phyloP scores from a whole-genome alignment of 2,888 invertebrate genomes.

The Andrena praecox region DNA sequence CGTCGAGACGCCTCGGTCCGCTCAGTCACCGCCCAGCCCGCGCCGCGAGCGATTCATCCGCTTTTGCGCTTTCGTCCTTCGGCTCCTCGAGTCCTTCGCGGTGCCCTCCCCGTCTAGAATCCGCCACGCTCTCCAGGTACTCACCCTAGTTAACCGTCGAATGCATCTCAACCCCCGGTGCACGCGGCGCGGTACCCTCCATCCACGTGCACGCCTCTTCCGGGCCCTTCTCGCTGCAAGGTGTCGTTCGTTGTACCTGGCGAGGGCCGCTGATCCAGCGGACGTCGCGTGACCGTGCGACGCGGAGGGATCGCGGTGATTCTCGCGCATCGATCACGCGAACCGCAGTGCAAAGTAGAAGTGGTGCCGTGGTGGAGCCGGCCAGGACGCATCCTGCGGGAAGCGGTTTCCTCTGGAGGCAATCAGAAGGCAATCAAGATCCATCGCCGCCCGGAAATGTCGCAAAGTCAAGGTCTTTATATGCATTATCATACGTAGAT shows the following conservation, averaged over 20 bases:
- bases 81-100: constrained; percentile 3
- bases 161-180: constrained; percentile 2
- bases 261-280: constrained; percentile 19
- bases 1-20: constrained; percentile 78
- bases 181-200: not conserved
- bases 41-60: constrained; percentile 81
- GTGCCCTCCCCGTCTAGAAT: not conserved
- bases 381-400: constrained; percentile 86
- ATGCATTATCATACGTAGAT: constrained; percentile 12
- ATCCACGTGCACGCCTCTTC: constrained; percentile 16
- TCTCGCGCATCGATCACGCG: constrained; percentile 32
- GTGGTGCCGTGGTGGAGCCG: constrained; percentile 83
- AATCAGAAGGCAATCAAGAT: constrained; percentile 93
- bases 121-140: not conserved
- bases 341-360: constrained; percentile 34
- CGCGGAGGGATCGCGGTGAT: not conserved
- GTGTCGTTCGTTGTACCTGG: not conserved
- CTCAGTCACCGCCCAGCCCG: constrained; percentile 83
- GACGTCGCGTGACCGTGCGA: constrained; percentile 21
- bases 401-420: constrained; percentile 89
- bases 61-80: constrained; percentile 10
- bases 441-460: constrained; percentile 92
- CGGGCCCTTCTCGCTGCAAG: not conserved
- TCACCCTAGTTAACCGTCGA: not conserved
- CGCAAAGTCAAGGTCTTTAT: constrained; percentile 92